Evolutionary conservation across 2,888 invertebrate genomes (phyloP).

Genomic region (Abscondita cerata): DNA sequence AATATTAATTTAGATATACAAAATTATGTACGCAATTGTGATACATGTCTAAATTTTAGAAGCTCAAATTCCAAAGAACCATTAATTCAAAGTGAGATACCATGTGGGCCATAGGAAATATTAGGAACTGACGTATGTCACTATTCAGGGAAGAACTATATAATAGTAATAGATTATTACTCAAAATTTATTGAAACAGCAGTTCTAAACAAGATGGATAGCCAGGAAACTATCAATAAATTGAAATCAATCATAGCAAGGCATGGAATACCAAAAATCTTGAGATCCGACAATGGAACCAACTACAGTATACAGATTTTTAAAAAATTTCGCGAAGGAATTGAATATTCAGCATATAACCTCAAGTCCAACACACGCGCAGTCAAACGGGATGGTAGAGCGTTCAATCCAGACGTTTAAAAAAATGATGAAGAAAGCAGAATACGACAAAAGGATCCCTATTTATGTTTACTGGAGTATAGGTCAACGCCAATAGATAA

Average conservation of each 20-base stretch:
- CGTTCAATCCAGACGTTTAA: neutral
- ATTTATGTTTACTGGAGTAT: neutral
- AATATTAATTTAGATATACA: conserved; percentile 19
- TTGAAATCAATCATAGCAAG: conserved; percentile 1
- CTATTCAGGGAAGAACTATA: conserved; percentile 15
- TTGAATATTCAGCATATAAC: neutral
- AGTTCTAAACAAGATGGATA: neutral
- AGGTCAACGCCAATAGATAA: no score
- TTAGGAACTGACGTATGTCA: conserved; percentile 21
- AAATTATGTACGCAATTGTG: conserved; percentile 15
- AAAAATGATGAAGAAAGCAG: conserved; percentile 5
- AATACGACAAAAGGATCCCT: neutral
- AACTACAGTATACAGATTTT: neutral
- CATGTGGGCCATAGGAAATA: conserved; percentile 21
- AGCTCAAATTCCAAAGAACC: conserved; percentile 26
- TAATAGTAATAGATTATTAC: conserved; percentile 17
- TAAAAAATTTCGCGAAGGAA: conserved; percentile 1
- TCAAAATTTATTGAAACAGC: neutral
- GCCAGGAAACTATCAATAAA: neutral
- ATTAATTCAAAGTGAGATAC: conserved; percentile 12
- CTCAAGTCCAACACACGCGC: conserved; percentile 2
- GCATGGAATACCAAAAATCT: conserved; percentile 4
- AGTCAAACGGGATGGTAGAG: conserved; percentile 3
- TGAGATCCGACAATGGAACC: neutral
- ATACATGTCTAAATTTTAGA: conserved; percentile 12